A percentile compares a stretch with the other conserved stretches of the same genome.
phyloP scores from a whole-genome alignment of 2,888 invertebrate genomes.

The Andrena trimmerana region DNA sequence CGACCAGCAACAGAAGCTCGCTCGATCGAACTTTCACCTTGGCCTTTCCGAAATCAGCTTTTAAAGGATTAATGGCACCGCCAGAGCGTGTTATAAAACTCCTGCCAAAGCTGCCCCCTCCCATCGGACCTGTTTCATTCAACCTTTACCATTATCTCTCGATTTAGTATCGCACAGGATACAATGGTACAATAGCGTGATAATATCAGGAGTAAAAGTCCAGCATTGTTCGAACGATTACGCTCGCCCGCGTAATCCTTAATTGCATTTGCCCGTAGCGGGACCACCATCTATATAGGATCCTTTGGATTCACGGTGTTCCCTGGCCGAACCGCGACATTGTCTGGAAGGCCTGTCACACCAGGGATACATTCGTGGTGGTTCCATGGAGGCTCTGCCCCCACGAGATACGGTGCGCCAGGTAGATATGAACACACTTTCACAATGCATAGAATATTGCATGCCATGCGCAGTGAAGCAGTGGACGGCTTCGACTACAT shows the following conservation, averaged over 20 bases:
- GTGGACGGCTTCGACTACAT: not conserved
- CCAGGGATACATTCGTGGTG: conserved; percentile 16
- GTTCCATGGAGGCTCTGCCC: conserved; percentile 13
- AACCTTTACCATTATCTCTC: conserved; percentile 56
- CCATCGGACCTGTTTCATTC: conserved; percentile 20
- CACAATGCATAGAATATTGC: not conserved
- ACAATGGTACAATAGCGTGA: conserved; percentile 73
- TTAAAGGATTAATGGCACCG: conserved; percentile 25
- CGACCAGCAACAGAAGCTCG: not conserved
- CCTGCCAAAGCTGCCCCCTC: not conserved
- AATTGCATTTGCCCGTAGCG: conserved; percentile 62
- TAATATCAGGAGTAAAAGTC: conserved; percentile 76
- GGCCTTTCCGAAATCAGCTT: not conserved
- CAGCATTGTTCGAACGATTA: conserved; percentile 76
- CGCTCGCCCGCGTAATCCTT: conserved; percentile 73
- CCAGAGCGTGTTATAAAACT: conserved; percentile 37
- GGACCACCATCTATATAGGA: conserved; percentile 48
- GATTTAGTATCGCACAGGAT: conserved; percentile 67
- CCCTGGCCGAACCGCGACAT: conserved; percentile 38
- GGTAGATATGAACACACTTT: conserved; percentile 16
- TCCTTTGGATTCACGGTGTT: conserved; percentile 43
- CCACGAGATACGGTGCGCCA: conserved; percentile 11
- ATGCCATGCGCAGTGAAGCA: not conserved
- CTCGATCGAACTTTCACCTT: not conserved
- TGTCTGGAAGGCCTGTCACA: conserved; percentile 36